phyloP scores from a whole-genome alignment of 2,113 vertebrate genomes.

The Rhabdornis inornatus region DNA sequence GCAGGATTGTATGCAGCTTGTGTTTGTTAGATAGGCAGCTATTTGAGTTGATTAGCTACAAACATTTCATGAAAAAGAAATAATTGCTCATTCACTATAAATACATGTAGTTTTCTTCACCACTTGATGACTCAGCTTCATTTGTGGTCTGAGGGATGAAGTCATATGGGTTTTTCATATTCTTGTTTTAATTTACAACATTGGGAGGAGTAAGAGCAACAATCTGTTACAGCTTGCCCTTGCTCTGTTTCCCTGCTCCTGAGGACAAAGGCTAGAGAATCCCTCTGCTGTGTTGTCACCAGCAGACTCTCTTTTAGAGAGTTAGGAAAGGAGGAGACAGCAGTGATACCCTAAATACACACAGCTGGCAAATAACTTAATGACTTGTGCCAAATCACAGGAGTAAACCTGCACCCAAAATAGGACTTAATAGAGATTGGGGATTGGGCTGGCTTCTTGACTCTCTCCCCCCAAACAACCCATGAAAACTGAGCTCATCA shows the following conservation, averaged over 20 bases:
- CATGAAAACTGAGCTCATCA: background rate
- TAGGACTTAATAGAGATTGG: background rate
- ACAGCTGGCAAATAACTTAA: background rate
- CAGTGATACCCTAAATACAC: background rate
- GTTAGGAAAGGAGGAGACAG: background rate
- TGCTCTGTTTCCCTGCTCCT: background rate
- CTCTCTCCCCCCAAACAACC: background rate
- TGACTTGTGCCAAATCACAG: background rate
- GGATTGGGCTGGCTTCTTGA: background rate
- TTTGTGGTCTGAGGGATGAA: constrained; percentile 50
- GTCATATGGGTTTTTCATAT: background rate
- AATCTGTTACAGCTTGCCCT: background rate
- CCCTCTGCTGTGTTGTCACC: background rate
- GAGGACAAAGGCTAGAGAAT: background rate
- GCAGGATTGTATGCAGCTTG: constrained; percentile 4
- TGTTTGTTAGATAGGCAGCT: constrained; percentile 41
- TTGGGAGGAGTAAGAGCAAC: background rate
- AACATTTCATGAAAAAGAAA: constrained; percentile 43
- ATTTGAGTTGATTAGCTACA: constrained; percentile 49
- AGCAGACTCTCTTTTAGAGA: background rate
- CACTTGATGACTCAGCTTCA: constrained; percentile 54
- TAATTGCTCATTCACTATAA: constrained; percentile 28
- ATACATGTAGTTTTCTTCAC: constrained; percentile 48
- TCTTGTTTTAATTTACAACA: constrained; percentile 4
- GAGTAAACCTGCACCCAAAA: background rate